Conservation (phyloP, 1,140 invertebrate genomes). For the Solenopsis fugax region DNA sequence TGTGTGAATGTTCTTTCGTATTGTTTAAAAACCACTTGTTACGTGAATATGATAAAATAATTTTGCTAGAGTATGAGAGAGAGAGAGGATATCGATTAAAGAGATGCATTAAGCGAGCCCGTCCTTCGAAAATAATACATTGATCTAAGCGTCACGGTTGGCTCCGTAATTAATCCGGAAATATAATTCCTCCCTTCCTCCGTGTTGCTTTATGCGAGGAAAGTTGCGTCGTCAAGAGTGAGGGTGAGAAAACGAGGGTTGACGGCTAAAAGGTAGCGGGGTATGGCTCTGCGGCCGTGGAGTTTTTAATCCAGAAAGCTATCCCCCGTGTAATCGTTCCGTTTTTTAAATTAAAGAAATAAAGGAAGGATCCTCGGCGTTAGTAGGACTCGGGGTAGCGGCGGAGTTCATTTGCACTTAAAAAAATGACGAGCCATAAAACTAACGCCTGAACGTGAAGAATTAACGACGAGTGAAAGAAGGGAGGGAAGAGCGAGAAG, state of each 20-base stretch:
- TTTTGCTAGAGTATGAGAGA: neutral
- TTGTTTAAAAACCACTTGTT: neutral
- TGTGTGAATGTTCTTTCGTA: neutral
- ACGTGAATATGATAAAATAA: neutral
- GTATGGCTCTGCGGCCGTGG: slow-evolving; percentile 52
- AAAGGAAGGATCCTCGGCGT: slow-evolving; percentile 76
- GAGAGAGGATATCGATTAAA: neutral
- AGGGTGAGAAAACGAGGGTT: slow-evolving; percentile 69
- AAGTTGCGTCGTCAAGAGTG: slow-evolving; percentile 54
- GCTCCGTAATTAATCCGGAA: slow-evolving; percentile 66
- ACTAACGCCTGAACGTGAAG: slow-evolving; percentile 82
- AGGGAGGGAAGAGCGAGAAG: slow-evolving; percentile 51
- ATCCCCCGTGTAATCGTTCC: slow-evolving; percentile 80
- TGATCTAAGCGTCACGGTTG: slow-evolving; percentile 55
- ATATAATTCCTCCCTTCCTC: slow-evolving; percentile 57
- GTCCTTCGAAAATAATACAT: neutral
- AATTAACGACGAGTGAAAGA: slow-evolving; percentile 78
- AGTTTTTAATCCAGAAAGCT: slow-evolving; percentile 82
- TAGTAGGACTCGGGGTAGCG: slow-evolving; percentile 56
- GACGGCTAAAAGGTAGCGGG: slow-evolving; percentile 60
- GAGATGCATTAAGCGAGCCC: neutral
- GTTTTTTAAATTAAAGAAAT: slow-evolving; percentile 85
- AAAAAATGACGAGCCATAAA: slow-evolving; percentile 86
- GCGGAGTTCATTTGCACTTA: slow-evolving; percentile 86
- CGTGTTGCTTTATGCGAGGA: slow-evolving; percentile 61